phyloP scores from a whole-genome alignment of 2,113 vertebrate genomes.

The Otus sunia region DNA sequence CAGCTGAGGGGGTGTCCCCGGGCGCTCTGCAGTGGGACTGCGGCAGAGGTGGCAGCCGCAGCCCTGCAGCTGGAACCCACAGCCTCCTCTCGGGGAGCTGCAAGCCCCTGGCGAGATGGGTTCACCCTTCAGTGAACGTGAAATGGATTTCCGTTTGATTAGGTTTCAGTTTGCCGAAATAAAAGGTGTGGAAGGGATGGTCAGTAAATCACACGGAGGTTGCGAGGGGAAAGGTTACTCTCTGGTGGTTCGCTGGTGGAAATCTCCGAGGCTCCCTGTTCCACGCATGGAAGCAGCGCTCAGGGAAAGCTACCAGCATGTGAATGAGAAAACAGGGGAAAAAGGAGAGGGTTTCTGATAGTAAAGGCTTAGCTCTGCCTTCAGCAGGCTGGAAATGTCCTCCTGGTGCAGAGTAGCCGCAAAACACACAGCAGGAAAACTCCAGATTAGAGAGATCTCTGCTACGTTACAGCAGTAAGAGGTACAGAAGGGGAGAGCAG shows the following conservation, averaged over 20 bases:
- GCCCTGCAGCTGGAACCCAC: neutral
- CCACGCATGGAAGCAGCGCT: neutral
- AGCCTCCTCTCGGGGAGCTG: fast-evolving
- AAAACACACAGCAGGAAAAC: neutral
- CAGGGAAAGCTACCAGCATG: fast-evolving
- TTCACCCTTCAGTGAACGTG: fast-evolving
- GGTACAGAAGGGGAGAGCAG: neutral
- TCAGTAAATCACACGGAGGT: fast-evolving
- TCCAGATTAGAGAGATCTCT: neutral
- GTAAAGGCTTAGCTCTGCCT: neutral
- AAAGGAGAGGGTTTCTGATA: neutral
- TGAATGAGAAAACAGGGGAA: neutral
- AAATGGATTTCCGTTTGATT: neutral
- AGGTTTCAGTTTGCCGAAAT: neutral
- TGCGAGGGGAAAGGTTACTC: neutral
- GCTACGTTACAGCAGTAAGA: fast-evolving
- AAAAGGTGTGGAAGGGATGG: neutral
- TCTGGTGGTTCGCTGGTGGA: neutral
- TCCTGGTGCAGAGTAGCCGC: neutral
- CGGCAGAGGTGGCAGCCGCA: neutral
- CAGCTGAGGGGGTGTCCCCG: fast-evolving
- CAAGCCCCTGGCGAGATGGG: fast-evolving
- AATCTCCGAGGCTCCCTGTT: neutral
- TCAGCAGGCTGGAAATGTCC: neutral
- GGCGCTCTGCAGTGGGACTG: neutral